Base-by-base conservation (phyloP, 2,888 invertebrate genomes). In the Mythimna lalbum region DNA sequence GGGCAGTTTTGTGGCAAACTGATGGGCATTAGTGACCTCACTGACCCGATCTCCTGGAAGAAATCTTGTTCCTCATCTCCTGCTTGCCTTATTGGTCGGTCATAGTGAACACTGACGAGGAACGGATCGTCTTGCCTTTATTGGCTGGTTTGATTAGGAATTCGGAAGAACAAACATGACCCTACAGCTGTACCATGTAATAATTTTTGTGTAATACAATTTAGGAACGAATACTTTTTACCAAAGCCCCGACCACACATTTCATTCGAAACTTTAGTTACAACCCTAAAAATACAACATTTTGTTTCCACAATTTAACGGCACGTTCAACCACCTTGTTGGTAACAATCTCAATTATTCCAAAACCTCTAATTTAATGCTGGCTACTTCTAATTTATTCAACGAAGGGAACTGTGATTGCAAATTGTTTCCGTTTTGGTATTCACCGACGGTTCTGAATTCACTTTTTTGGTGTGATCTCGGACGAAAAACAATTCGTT, bases 321-420 rank as follows among this genome's bases (percentile, higher is more conserved):
- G 65, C 68, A 76, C 83, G 76, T 62, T 33, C 67, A 47, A 80
- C 72, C 61, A 72, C 87, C 87, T 89, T 84, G 85, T 80, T 86
- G 86, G 87, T 50, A 88, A 90, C 87, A 90, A 90, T 90, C 86
- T 88, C 88, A 90, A 91, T 91, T 90, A 92, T 91, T 91, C 88
- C 82, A 81, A 87, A 90, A 88, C 90, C 90, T 89, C 88, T 90
- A 92, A 91, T 92, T 91, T 88, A 87, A 86, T 88, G 87, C 87
- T 81, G 89, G 86, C 87, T 90, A 91, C 90, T 92, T 92, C 90
- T 91, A 92, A 92, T 92, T 92, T 92, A 92, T 92, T 91, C 91
- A 84, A 82, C 78, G 87, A 87, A 89, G 89, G 88, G 86, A 90
- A 87, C 87, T 82, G 90, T 92, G 92, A 92, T 92, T 92, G 90